A percentile compares a stretch with the other conserved stretches of the same genome.
Evolutionary conservation across 2,888 invertebrate genomes (phyloP).

Genomic region (Monoplex corrugatus): DNA sequence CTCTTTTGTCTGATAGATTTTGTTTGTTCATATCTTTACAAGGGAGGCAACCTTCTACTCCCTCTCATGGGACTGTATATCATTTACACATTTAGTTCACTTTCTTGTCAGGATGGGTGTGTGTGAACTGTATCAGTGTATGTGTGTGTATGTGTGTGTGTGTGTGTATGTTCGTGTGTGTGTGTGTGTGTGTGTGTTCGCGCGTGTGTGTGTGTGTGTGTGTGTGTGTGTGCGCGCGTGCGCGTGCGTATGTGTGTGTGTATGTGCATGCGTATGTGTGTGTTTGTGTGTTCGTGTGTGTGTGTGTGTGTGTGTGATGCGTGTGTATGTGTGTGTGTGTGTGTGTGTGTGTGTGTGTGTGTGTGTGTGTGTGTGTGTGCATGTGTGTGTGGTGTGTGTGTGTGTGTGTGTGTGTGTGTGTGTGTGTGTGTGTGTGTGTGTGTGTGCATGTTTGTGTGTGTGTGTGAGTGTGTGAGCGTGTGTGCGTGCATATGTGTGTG

Average conservation of each 20-base stretch:
- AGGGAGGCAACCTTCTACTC: no score
- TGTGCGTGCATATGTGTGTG: not conserved
- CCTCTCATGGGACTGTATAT: not conserved
- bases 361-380: not conserved
- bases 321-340: no score
- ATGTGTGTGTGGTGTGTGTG: not conserved
- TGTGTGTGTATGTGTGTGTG: not conserved
- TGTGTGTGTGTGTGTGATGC: no score
- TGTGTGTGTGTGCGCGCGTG: not conserved
- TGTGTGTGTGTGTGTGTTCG: no score
- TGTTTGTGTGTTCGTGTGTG: no score
- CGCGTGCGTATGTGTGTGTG: not conserved
- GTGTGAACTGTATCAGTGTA: not conserved
- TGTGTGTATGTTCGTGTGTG: not conserved
- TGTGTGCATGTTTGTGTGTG: not conserved
- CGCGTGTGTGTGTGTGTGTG: not conserved
- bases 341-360: no score
- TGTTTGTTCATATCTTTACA: not conserved
- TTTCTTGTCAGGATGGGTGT: not conserved
- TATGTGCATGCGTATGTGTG: not conserved
- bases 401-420: slow-evolving; percentile 14
- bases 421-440: slow-evolving; percentile 22
- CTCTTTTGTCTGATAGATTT: no score
- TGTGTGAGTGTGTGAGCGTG: not conserved
- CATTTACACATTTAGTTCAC: not conserved